These are phyloP conservation scores for Antitype chi DNA, from an alignment of 2,888 invertebrate species.

Conservation along the genomic window DNA sequence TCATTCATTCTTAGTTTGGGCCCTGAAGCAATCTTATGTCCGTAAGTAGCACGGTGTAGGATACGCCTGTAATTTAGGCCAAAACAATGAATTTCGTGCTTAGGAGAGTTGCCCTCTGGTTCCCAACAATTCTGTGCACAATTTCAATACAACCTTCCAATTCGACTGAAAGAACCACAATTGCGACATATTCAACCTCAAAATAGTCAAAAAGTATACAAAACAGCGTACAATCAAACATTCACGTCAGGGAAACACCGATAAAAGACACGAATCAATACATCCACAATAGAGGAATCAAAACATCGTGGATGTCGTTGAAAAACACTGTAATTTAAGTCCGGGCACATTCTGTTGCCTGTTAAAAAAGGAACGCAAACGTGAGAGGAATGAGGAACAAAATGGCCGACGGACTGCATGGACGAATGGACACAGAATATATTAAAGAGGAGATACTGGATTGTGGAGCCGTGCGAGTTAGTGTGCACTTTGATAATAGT, in stretches of 20 bases:
- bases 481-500: neutral
- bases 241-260: slow-evolving; percentile 52
- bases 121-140: neutral
- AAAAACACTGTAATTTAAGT: slow-evolving; percentile 89
- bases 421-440: slow-evolving; percentile 82
- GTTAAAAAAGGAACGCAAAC: slow-evolving; percentile 83
- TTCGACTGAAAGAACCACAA: neutral
- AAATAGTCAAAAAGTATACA: slow-evolving; percentile 48
- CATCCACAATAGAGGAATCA: slow-evolving; percentile 82
- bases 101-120: neutral
- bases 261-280: slow-evolving; percentile 68
- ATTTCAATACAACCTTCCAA: neutral
- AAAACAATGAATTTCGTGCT: no score
- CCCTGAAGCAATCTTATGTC: no score
- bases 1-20: no score
- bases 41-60: no score
- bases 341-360: slow-evolving; percentile 82
- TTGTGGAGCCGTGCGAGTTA: slow-evolving; percentile 46
- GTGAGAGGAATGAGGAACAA: slow-evolving; percentile 79
- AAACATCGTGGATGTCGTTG: slow-evolving; percentile 79
- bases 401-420: slow-evolving; percentile 72
- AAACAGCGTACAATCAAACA: slow-evolving; percentile 53
- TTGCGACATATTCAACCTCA: neutral
- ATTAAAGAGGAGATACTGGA: slow-evolving; percentile 66
- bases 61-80: no score